Base-by-base conservation (phyloP, 2,888 invertebrate species). In the Tinea semifulvella region DNA sequence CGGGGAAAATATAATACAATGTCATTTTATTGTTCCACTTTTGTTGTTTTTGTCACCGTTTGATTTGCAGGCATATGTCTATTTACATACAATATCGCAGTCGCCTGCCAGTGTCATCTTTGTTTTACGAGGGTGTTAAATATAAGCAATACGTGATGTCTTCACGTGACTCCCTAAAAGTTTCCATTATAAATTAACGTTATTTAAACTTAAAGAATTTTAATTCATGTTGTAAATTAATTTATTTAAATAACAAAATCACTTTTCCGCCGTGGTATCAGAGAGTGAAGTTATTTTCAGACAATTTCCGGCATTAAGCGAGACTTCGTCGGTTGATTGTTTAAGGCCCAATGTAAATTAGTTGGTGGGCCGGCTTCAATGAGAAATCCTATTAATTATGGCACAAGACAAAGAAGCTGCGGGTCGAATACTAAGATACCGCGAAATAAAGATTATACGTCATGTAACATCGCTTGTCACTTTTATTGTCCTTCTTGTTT, bases 261-360 rank as follows among this genome's bases (percentile, higher is more conserved):
- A 66, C 63, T 65, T 62, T 55, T 50, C 49, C 47, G 50, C 47
- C 49, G 49, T 56, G 60, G 54, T 57, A 55, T 55, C 53, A 56
- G 52, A 49, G 54, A 51, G 53, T 51, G 55, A 43, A 31, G 43
- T 43, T 43, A 43, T 66, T 68, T 67, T 61, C 52, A 53, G 54
- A 53, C 57, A 68, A 66, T 67, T 69, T 65, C 63, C 62, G 56
- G 63, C 65, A 64, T 65, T 62, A 65, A 65, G 62, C 56, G 56
- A 58, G 63, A 68, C 63, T 57, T 60, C 61, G 61, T 57, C 49
- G 49, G 60, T 63, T 65, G 68, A 68, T 68, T 70, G 64, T 69
- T 68, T 64, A 67, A 57, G 56, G 60, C 49, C 56, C 58, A 53
- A 67, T 69, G 65, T 64, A 69, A 69, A 70, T 70, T 66, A 64